Evolutionary conservation across 2,888 invertebrate genomes (phyloP), one percentile per base, ranked within the genome.

Genomic region (Agrotis segetum): DNA sequence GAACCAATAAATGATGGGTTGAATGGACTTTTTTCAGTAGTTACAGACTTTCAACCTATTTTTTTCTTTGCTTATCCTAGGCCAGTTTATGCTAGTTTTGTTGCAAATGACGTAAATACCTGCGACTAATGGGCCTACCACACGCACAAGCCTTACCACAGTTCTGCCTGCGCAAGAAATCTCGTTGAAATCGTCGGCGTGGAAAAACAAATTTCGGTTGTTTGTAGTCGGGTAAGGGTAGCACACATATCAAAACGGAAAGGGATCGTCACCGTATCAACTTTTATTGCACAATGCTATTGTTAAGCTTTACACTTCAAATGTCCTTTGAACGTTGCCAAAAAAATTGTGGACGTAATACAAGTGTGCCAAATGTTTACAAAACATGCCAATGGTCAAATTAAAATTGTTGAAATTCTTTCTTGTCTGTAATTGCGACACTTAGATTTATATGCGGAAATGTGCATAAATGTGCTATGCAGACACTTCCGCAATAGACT

Each of bases 321-420:
- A 21, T 13, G 34, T n/a, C 9, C 4, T n/a, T 5, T 71, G 16
- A 11, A 73, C 11, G 73, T 29, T 71, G 71, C 73, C 73, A 73
- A 71, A 62, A 65, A 71, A 61, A 1, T 4, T 40, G 40, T 11
- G 40, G 40, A 11, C 40, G 2, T 44, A 46, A 46, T 13, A n/a
- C 2, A 11, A 47, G 55, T 55, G 55, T 55, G 71, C 71, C 71
- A 71, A 74, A 55, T 44, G 19, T 3, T n/a, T 63, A n/a, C 3
- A 19, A 34, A 40, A 70, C 19, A 19, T 44, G 40, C 19, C 58
- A 70, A 71, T 52, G 16, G 17, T 29, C 13, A 14, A 58, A 70
- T 69, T 50, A 19, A 70, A 29, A 59, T 59, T 19, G 6, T 40
- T 40, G 19, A 55, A 5, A 29, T 52, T 63, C 24, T 29, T 40